Conservation (phyloP, 2,113 vertebrate genomes). For the Hystrix cristata region DNA sequence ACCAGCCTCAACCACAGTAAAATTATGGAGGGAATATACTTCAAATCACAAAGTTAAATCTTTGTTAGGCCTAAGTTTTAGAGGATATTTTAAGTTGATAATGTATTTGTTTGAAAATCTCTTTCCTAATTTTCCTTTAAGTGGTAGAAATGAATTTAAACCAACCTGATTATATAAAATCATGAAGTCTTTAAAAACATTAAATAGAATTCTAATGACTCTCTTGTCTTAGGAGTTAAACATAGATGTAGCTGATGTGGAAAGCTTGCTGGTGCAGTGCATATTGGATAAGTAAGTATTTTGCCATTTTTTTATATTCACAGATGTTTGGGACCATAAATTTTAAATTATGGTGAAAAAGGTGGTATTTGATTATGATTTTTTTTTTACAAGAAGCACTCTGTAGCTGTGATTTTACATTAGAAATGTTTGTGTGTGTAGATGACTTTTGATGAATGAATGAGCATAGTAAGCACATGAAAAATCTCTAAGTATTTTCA, state of each 20-base stretch:
- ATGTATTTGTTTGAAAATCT: constrained; percentile 35
- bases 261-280: constrained; percentile 99
- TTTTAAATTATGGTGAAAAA: background rate
- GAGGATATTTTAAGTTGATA: background rate
- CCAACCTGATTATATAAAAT: constrained; percentile 47
- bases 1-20: background rate
- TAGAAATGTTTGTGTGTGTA: background rate
- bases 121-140: constrained; percentile 37
- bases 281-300: constrained; percentile 99
- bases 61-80: constrained; percentile 27
- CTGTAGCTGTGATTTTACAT: background rate
- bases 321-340: constrained; percentile 28
- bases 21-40: background rate
- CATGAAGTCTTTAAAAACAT: constrained; percentile 24
- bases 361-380: constrained; percentile 4
- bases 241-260: constrained; percentile 99
- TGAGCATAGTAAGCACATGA: constrained; percentile 16
- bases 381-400: constrained; percentile 20
- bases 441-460: constrained; percentile 1
- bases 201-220: constrained; percentile 71
- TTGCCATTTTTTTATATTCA: constrained; percentile 28
- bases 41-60: constrained; percentile 30
- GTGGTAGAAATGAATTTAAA: constrained; percentile 57
- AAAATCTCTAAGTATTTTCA: constrained; percentile 61
- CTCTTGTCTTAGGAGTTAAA: constrained; percentile 95